Evolutionary conservation across 2,797 vertebrate species (phyloP), one percentile per base, ranked within the genome.

Genomic region (Anolis apletophallus): DNA sequence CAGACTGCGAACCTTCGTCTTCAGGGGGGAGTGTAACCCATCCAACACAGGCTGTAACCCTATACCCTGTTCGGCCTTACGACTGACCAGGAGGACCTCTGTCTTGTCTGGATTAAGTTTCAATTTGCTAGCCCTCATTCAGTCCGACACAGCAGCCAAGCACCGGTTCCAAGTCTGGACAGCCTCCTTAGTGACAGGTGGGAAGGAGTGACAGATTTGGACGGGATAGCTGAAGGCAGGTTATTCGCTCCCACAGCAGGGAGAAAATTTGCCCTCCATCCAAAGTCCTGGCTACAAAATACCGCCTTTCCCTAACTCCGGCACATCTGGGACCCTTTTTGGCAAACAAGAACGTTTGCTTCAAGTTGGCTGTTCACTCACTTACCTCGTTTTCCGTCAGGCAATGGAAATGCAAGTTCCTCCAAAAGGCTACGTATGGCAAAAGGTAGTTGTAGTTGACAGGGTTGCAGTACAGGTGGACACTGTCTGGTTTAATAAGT

Each of bases 381-480:
- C 96, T 93, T 54, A 99, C 99, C 98, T 99, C 98, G 78, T 96
- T 94, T 94, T 98, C 97, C 0, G 98, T 98, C 95, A 99, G 97
- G 95, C 99, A 99, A 96, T 99, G 98, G 91, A 99, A 97, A 93
- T 98, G 97, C 90, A 99, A 96, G 93, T 99, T 99, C 95, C 98
- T 98, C 99, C 99, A 99, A 95, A 98, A 97, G 3, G 98, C 98
- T 91, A 99, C 96, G 29, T 97, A 98, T 0, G 99, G 98, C 94
- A 99, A 89, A 86, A 99, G 96, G 91, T 98, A 98, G 68, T 90
- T 95, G 91, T 98, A 99, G 96, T 99, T 99, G 88, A 98, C 93
- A 57, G 99, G 99, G 95, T 99, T 99, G 94, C 99, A 99, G 93
- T 99, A 99, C 86, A 99, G 96, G 91, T 99, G 98, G 90, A 99